These are phyloP conservation scores for Druon quercuslanigerum DNA, from an alignment of 1,140 invertebrate genomes.

Conservation along the genomic window DNA sequence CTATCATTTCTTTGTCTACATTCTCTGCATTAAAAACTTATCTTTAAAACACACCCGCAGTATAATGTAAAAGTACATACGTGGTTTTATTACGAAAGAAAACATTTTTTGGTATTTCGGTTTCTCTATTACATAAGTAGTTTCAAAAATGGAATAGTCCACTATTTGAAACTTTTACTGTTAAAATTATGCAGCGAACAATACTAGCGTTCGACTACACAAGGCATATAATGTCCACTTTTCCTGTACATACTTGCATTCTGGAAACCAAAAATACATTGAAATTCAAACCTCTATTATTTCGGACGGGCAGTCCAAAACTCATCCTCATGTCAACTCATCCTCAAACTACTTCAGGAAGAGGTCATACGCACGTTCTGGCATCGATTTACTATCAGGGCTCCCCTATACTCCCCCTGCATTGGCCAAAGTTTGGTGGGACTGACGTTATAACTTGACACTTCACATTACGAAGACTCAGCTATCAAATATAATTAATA, in stretches of 20 bases:
- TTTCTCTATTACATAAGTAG: constrained; percentile 29
- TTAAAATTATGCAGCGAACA: constrained; percentile 31
- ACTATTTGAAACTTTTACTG: constrained; percentile 2
- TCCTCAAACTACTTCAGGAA: no score
- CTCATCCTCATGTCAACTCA: no score
- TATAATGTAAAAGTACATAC: not conserved
- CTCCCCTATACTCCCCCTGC: no score
- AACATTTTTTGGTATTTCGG: constrained; percentile 41
- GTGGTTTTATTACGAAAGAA: constrained; percentile 35
- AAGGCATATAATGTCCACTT: constrained; percentile 18
- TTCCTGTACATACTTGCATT: constrained; percentile 21
- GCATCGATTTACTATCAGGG: no score
- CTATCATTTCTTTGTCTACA: constrained; percentile 14
- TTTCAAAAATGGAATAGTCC: constrained; percentile 12
- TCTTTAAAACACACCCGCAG: constrained; percentile 13
- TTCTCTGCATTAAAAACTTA: constrained; percentile 6
- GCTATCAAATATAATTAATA: no score
- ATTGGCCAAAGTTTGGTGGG: no score
- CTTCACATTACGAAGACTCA: no score
- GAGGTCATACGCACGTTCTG: no score
- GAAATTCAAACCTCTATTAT: not conserved
- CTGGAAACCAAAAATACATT: not conserved
- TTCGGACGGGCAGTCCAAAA: no score
- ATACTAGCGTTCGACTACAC: constrained; percentile 20
- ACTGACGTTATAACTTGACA: no score